These are phyloP conservation scores for Poeciliopsis turrubarensis DNA, from an alignment of 2,113 vertebrate genomes.

Conservation along the genomic window DNA sequence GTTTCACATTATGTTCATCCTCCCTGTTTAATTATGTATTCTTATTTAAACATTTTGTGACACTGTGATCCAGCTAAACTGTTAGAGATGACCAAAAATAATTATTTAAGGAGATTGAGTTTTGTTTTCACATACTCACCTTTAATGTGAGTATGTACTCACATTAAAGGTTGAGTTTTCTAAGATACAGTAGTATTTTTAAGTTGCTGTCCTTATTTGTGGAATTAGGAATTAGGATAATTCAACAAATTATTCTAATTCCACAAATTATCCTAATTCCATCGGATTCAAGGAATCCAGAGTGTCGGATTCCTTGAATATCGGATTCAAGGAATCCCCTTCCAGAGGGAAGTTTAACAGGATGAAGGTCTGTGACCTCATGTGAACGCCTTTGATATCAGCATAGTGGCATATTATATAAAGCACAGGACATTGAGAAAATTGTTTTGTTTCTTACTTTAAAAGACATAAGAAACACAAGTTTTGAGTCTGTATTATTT, in stretches of 20 bases:
- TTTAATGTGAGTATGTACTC: too few relatives aligned
- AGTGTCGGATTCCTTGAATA: background rate
- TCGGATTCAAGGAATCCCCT: constrained; percentile 11
- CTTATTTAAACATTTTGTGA: background rate
- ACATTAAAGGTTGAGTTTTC: too few relatives aligned
- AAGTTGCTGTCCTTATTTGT: background rate
- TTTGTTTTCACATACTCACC: too few relatives aligned
- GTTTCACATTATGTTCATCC: background rate
- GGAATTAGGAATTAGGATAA: constrained; percentile 11
- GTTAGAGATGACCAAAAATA: background rate
- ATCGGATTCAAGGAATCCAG: too few relatives aligned
- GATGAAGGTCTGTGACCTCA: constrained; percentile 9
- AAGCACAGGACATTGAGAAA: constrained; percentile 4
- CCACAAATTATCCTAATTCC: too few relatives aligned
- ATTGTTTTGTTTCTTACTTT: background rate
- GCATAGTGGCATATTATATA: background rate
- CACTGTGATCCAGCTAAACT: background rate
- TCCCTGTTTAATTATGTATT: background rate
- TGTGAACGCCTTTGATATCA: constrained; percentile 9
- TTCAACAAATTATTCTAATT: too few relatives aligned
- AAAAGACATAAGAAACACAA: background rate
- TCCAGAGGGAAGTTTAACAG: constrained; percentile 18
- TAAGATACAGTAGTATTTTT: constrained; percentile 17
- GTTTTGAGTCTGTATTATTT: constrained; percentile 18
- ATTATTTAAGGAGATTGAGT: too few relatives aligned